These are phyloP conservation scores for Polypterus senegalus DNA, from an alignment of 2,113 vertebrate species.

Conservation along the genomic window DNA sequence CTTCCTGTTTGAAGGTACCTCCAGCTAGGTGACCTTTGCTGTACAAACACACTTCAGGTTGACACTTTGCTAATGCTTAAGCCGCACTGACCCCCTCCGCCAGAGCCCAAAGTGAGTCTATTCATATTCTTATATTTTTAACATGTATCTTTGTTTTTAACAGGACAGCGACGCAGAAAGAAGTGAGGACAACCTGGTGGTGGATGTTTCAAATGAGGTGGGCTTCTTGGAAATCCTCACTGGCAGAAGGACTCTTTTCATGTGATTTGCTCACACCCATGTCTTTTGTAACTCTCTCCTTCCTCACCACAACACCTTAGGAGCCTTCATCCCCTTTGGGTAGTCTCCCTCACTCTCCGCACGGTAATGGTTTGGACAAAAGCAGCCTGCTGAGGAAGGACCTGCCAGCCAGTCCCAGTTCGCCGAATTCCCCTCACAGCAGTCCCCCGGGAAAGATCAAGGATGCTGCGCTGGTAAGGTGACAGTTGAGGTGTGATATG, in stretches of 20 bases:
- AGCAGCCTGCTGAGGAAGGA: constrained; percentile 41
- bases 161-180: constrained; percentile 59
- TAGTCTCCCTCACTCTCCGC: constrained; percentile 46
- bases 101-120: neutral
- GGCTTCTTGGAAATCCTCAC: neutral
- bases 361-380: constrained; percentile 52
- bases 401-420: constrained; percentile 48
- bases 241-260: too few species aligned
- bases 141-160: neutral
- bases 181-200: constrained; percentile 58
- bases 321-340: constrained; percentile 61
- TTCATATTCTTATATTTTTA: neutral
- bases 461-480: constrained; percentile 53
- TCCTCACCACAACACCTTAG: constrained; percentile 29
- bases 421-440: constrained; percentile 54
- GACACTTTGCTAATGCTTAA: too few species aligned
- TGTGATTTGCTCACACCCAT: too few species aligned
- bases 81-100: too few species aligned
- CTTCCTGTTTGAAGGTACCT: constrained; percentile 21
- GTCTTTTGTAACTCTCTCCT: too few species aligned
- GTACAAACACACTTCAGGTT: neutral
- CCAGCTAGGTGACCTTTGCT: neutral
- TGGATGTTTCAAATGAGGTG: constrained; percentile 38
- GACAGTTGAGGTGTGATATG: neutral
- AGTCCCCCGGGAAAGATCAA: constrained; percentile 46